phyloP scores from a whole-genome alignment of 2,888 invertebrate species.

The Myopa testacea region DNA sequence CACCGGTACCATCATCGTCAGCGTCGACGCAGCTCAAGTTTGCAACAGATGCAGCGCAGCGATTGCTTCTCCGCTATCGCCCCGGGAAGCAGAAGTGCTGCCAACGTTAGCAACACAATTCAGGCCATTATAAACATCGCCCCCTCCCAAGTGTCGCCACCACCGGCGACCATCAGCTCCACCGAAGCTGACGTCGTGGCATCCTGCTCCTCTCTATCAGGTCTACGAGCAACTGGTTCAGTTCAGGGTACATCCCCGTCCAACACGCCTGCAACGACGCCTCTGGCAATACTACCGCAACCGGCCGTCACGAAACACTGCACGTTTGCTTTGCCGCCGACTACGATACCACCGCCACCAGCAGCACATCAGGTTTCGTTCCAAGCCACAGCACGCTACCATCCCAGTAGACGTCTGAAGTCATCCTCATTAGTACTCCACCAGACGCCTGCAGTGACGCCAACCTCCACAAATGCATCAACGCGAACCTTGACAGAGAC shows the following conservation, averaged over 20 bases:
- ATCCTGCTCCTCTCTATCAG: not conserved
- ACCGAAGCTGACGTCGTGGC: not conserved
- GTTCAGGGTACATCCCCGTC: not conserved
- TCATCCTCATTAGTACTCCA: constrained; percentile 47
- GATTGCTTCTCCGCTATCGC: constrained; percentile 56
- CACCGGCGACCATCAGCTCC: constrained; percentile 36
- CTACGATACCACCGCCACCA: constrained; percentile 54
- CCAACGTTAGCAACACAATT: constrained; percentile 53
- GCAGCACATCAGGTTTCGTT: constrained; percentile 49
- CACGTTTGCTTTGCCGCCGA: constrained; percentile 62
- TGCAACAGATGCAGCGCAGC: constrained; percentile 52
- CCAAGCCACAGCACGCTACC: constrained; percentile 48
- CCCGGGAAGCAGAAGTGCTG: constrained; percentile 53
- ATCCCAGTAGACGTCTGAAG: constrained; percentile 43
- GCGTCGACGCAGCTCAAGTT: constrained; percentile 61
- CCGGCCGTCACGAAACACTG: constrained; percentile 58
- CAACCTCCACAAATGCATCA: constrained; percentile 51
- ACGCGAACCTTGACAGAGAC: constrained; percentile 14
- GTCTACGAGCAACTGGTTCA: not conserved
- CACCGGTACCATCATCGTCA: constrained; percentile 66
- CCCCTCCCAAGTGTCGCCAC: constrained; percentile 51
- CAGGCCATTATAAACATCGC: constrained; percentile 59
- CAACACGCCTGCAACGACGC: constrained; percentile 25
- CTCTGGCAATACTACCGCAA: constrained; percentile 49
- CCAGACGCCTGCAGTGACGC: constrained; percentile 50